A percentile compares a stretch with the other conserved stretches of the same genome.
Conservation (phyloP, 2,888 invertebrate species). For the Tipula unca region DNA sequence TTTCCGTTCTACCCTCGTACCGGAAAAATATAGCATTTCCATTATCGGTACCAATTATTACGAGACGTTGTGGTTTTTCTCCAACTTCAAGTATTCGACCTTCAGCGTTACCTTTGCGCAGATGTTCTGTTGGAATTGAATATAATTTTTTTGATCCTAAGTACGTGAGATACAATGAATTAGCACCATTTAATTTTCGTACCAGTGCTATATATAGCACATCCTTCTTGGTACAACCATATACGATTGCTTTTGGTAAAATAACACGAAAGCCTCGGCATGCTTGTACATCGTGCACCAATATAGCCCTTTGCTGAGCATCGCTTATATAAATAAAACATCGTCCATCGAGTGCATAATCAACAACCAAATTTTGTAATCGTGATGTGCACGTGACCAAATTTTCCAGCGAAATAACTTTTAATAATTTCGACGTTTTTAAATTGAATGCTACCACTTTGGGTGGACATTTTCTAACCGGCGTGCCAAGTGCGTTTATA, state of each 20-base stretch:
- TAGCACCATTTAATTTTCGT: conserved; percentile 48
- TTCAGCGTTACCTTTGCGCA: conserved; percentile 50
- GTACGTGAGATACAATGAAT: conserved; percentile 54
- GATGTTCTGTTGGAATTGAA: conserved; percentile 53
- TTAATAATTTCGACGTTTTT: conserved; percentile 52
- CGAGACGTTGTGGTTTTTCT: conserved; percentile 47
- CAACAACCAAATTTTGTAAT: conserved; percentile 60
- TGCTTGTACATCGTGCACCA: conserved; percentile 57
- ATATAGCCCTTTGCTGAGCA: conserved; percentile 56
- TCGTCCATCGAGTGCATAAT: conserved; percentile 53
- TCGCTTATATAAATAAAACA: conserved; percentile 58
- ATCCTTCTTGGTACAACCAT: conserved; percentile 47
- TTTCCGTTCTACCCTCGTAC: conserved; percentile 48
- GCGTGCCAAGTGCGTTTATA: conserved; percentile 55
- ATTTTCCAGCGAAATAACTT: conserved; percentile 51
- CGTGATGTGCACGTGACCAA: conserved; percentile 51
- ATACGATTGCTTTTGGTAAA: conserved; percentile 47
- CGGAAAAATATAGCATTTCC: conserved; percentile 52
- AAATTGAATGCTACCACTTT: conserved; percentile 57
- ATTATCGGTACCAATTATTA: conserved; percentile 54
- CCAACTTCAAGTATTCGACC: conserved; percentile 49
- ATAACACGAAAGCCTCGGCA: conserved; percentile 56
- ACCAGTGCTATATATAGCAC: conserved; percentile 59
- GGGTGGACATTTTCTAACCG: conserved; percentile 56
- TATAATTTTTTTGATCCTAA: conserved; percentile 53